phyloP scores from a whole-genome alignment of 2,888 invertebrate species.

The Hypsopygia costalis region DNA sequence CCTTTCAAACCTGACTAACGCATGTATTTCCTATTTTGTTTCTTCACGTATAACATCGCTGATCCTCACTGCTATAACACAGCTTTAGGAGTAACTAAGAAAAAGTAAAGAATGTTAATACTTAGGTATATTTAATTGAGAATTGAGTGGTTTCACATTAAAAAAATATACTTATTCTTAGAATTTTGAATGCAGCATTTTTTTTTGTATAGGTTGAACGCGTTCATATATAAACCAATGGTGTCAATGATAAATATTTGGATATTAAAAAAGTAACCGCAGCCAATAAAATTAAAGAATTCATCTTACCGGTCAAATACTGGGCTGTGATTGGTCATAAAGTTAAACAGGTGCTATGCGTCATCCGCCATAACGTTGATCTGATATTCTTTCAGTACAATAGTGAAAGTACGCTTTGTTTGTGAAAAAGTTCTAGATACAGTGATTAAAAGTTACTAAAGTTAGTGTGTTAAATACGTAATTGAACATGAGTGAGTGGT shows the following conservation, averaged over 20 bases:
- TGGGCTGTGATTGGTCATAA: slow-evolving; percentile 49
- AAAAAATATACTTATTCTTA: too few species aligned
- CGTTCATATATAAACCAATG: slow-evolving; percentile 26
- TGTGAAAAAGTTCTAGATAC: slow-evolving; percentile 38
- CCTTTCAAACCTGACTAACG: too few species aligned
- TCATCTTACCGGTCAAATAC: slow-evolving; percentile 62
- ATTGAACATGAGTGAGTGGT: slow-evolving; percentile 68
- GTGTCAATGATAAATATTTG: slow-evolving; percentile 21
- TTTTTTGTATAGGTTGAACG: too few species aligned
- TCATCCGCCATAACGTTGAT: slow-evolving; percentile 75
- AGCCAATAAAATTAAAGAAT: slow-evolving; percentile 53
- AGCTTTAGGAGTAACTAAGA: too few species aligned
- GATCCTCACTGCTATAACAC: too few species aligned
- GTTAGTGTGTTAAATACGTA: slow-evolving; percentile 53
- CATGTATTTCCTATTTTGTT: too few species aligned
- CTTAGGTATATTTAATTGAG: too few species aligned
- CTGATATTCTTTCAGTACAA: slow-evolving; percentile 32
- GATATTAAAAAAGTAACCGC: slow-evolving; percentile 45
- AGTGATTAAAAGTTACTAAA: slow-evolving; percentile 44
- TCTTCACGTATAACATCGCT: too few species aligned
- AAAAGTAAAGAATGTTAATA: too few species aligned
- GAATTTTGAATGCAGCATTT: too few species aligned
- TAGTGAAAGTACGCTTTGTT: slow-evolving; percentile 69
- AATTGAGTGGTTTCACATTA: too few species aligned
- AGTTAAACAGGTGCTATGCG: slow-evolving; percentile 73